These are phyloP conservation scores for Bergia sp. DNA, from an alignment of 92 coral and sea anemone species.

Conservation along the genomic window DNA sequence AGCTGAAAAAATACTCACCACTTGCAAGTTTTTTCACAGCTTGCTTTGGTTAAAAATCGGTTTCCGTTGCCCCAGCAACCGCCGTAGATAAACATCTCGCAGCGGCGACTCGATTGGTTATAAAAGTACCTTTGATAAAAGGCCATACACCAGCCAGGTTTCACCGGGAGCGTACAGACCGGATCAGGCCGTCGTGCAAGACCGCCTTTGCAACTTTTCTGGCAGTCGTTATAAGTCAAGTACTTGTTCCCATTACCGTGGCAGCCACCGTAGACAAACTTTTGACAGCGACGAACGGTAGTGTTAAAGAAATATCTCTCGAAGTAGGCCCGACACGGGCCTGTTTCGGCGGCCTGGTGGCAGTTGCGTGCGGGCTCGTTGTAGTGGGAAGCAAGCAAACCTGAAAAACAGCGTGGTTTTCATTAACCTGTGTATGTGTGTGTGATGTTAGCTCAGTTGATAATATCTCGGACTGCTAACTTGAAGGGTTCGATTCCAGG, in stretches of 20 bases:
- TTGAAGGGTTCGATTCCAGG: no score
- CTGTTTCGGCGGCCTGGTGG: neutral
- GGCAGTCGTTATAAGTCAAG: neutral
- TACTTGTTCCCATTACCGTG: constrained; percentile 11
- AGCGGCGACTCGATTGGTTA: neutral
- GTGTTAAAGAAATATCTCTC: neutral
- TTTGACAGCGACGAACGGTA: neutral
- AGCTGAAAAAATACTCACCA: neutral
- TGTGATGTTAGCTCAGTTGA: no score
- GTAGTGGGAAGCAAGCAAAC: neutral
- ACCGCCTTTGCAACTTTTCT: neutral
- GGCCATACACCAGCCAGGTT: neutral
- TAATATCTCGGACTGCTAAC: no score
- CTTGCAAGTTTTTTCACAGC: neutral
- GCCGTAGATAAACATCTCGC: constrained; percentile 12
- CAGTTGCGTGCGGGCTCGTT: neutral
- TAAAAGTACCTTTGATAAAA: neutral
- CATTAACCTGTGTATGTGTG: no score
- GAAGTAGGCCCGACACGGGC: constrained; percentile 27
- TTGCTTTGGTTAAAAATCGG: neutral
- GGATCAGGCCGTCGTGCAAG: no score
- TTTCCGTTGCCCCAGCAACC: constrained; percentile 3
- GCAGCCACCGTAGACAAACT: constrained; percentile 20
- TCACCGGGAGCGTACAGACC: neutral
- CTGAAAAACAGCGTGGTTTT: neutral